Percentiles rank a stretch among this genome's conserved stretches.
Evolutionary conservation across 2,113 vertebrate species (phyloP).

Genomic region (Seriola rivoliana): DNA sequence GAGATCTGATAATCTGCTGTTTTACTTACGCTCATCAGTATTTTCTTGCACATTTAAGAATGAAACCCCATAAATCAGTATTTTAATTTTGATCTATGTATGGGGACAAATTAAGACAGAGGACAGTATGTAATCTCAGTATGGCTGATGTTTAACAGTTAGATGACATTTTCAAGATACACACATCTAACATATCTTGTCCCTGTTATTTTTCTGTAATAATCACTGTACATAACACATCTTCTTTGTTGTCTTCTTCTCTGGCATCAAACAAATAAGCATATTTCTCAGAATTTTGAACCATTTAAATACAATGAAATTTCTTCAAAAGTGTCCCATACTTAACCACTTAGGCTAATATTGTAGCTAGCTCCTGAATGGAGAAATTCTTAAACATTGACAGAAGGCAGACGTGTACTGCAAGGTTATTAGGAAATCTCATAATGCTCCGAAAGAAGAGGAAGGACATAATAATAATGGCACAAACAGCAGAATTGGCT

Average conservation of each 20-base stretch:
- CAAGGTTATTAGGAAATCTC: neutral
- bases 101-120: slow-evolving; percentile 4
- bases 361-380: too few species aligned
- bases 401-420: neutral
- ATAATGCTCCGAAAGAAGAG: neutral
- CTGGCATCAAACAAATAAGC: too few species aligned
- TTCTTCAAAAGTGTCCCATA: too few species aligned
- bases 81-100: neutral
- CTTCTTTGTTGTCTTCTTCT: too few species aligned
- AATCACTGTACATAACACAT: too few species aligned
- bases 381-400: too few species aligned
- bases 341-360: too few species aligned
- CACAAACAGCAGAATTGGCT: slow-evolving; percentile 20
- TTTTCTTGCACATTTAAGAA: slow-evolving; percentile 43
- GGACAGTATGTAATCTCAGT: neutral
- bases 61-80: slow-evolving; percentile 51
- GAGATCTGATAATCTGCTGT: slow-evolving; percentile 59
- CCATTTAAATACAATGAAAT: too few species aligned
- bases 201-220: neutral
- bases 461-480: neutral
- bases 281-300: too few species aligned
- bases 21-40: slow-evolving; percentile 38
- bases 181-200: neutral
- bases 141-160: neutral
- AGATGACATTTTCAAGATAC: neutral